Evolutionary conservation across 2,113 vertebrate genomes (phyloP), one percentile per base, ranked within the genome.

Genomic region (Perca fluviatilis): DNA sequence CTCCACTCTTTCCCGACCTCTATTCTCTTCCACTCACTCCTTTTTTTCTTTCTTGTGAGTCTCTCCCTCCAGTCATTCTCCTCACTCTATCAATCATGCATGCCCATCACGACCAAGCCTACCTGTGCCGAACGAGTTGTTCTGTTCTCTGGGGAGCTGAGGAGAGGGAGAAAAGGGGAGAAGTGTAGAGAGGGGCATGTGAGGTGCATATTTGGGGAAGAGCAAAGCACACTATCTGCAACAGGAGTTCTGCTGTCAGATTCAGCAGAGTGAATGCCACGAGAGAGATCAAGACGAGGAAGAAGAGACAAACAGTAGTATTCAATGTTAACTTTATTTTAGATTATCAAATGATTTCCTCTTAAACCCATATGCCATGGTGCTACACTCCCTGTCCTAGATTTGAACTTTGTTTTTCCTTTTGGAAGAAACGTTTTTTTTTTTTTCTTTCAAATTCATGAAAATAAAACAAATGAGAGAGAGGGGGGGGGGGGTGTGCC

Each of bases 1-100:
- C 82, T 89, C 58, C 23, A 40, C 70, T 66, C 72, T 66, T 66
- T 19, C 79, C 66, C 49, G 1, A 64, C 56, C 74, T 47, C 65
- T 61, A 4, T 73, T 82, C 62, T 61, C 79, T 60, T 40, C 66
- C 56, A 6, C 66, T 71, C 66, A 5, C 63, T 1, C 23, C 67
- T 19, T 16, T 53, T 82, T 86, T 72, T 86, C 62, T 78, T 65
- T 80, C 68, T 86, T 80, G 69, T 87, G 75, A 72, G 67, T 79
- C 68, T 73, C 65, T 69, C 77, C 69, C 69, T 60, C 54, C 46
- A 60, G 60, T 75, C 77, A 70, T 81, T 77, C 77, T 64, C 66
- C 63, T 74, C 73, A 40, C 74, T 72, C 62, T 86, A 81, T 89
- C 87, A 83, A 71, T 93, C 87, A 81, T 68, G 66, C 89, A 85